These are phyloP conservation scores for Alethe diademata DNA, from an alignment of 2,113 vertebrate genomes.

Conservation along the genomic window DNA sequence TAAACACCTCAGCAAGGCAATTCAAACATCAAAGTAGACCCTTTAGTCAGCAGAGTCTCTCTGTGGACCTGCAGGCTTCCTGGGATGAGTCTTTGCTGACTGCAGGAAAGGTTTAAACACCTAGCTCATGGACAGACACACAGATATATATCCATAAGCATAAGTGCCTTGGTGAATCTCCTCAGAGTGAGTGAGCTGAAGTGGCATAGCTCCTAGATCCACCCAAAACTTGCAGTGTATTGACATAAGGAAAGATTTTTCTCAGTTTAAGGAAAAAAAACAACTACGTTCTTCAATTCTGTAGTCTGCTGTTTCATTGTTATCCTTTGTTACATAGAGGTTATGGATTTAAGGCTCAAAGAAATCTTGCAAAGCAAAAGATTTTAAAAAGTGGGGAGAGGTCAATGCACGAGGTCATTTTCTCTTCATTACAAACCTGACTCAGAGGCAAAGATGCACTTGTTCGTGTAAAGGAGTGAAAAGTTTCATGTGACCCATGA, in stretches of 20 bases:
- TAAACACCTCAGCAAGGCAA: constrained; percentile 13
- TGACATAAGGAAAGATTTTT: neutral
- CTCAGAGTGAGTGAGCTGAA: neutral
- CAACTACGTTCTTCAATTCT: neutral
- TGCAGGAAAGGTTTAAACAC: neutral
- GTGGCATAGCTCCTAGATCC: neutral
- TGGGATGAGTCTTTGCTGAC: neutral
- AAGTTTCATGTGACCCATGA: neutral
- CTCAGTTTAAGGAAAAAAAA: neutral
- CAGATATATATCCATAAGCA: neutral
- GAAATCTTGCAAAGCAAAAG: neutral
- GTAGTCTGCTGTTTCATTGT: neutral
- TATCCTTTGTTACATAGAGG: neutral
- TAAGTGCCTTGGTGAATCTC: neutral
- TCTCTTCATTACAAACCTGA: neutral
- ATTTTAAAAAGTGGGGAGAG: neutral
- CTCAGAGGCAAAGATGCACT: neutral
- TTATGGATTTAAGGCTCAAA: neutral
- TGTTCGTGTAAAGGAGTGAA: neutral
- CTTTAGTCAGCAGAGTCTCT: neutral
- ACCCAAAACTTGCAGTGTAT: neutral
- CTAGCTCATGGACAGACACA: neutral
- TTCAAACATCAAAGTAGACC: neutral
- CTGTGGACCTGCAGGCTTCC: neutral
- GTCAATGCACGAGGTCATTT: neutral